Conservation (phyloP, 2,888 invertebrate species). For the Cosmia pyralina region DNA sequence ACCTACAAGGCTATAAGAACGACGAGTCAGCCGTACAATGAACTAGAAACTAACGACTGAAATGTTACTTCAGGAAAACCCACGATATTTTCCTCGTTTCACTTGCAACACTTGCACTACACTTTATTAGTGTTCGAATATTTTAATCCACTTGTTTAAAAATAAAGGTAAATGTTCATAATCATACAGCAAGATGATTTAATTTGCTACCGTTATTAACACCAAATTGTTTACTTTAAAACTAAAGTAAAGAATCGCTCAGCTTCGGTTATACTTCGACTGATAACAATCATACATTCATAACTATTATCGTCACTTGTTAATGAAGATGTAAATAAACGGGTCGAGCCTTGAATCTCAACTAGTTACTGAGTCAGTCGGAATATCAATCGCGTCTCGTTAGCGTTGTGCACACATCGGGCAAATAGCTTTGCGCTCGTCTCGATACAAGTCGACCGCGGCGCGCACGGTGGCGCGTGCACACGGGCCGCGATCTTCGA, state of each 20-base stretch:
- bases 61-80: slow-evolving; percentile 10
- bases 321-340: slow-evolving; percentile 70
- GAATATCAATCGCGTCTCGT: slow-evolving; percentile 52
- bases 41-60: slow-evolving; percentile 17
- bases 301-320: slow-evolving; percentile 29
- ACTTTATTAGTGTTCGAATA: background rate
- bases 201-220: background rate
- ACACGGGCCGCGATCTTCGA: slow-evolving; percentile 52
- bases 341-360: slow-evolving; percentile 56
- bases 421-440: slow-evolving; percentile 52
- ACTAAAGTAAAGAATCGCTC: background rate
- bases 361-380: slow-evolving; percentile 30
- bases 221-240: slow-evolving; percentile 6
- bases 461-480: slow-evolving; percentile 50
- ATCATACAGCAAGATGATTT: background rate
- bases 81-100: slow-evolving; percentile 9
- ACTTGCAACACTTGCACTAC: slow-evolving; percentile 14
- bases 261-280: background rate
- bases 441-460: slow-evolving; percentile 29
- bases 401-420: slow-evolving; percentile 42
- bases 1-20: background rate
- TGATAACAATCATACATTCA: slow-evolving; percentile 35
- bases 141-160: background rate
- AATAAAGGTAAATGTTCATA: background rate
- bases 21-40: background rate